Evolutionary conservation across 1,140 invertebrate species (phyloP).

Genomic region (Saccostrea echinata): DNA sequence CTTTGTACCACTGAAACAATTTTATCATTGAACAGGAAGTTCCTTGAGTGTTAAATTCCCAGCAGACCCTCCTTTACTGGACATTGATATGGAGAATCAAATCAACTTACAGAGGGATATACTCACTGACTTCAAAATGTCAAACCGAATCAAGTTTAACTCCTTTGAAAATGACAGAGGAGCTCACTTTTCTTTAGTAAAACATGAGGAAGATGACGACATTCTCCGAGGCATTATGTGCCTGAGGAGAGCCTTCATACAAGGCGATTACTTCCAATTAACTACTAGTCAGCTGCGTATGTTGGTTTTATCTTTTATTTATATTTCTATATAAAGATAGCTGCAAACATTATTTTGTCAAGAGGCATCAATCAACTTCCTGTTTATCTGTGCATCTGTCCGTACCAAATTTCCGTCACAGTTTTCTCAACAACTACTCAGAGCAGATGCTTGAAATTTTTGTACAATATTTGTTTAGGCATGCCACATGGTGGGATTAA

Average conservation of each 20-base stretch:
- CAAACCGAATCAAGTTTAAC: neutral
- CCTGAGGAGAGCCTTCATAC: slow-evolving; percentile 1
- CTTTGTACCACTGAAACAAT: no score
- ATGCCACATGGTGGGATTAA: no score
- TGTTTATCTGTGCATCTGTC: no score
- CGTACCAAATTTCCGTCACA: no score
- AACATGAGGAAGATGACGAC: neutral
- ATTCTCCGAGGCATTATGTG: neutral
- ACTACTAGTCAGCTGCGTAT: neutral
- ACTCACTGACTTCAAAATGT: slow-evolving; percentile 16
- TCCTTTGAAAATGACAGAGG: slow-evolving; percentile 36
- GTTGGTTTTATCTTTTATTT: neutral
- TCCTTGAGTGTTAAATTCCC: slow-evolving; percentile 7
- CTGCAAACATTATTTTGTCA: no score
- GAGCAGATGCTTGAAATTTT: no score
- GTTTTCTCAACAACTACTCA: no score
- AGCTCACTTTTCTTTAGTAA: neutral
- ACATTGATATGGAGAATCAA: slow-evolving; percentile 35
- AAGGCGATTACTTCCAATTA: slow-evolving; percentile 39
- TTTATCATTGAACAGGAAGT: neutral
- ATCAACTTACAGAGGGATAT: slow-evolving; percentile 5
- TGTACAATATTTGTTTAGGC: no score
- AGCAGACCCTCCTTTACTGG: neutral
- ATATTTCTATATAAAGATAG: no score
- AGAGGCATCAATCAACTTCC: no score